Percentiles rank a stretch among this genome's conserved stretches.
phyloP scores from a whole-genome alignment of 2,797 vertebrate genomes.

The Avahi laniger region DNA sequence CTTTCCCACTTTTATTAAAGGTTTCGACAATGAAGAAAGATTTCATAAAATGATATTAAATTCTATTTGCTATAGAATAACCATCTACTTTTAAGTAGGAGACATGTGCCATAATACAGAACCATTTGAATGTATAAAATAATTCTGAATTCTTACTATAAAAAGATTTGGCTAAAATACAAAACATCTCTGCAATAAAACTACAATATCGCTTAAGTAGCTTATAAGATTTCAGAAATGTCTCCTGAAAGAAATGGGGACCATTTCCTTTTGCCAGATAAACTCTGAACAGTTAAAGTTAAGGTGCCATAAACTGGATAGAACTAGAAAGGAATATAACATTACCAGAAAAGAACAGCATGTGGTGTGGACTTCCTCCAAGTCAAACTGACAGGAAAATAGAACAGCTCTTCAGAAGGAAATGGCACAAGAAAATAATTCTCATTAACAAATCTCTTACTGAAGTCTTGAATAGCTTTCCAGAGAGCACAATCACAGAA shows the following conservation, averaged over 20 bases:
- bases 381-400: neutral
- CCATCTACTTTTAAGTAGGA: neutral
- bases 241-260: neutral
- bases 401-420: neutral
- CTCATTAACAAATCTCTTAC: neutral
- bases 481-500: constrained; percentile 18
- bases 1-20: constrained; percentile 42
- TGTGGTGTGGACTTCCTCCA: neutral
- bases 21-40: neutral
- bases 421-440: neutral
- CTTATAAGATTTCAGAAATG: neutral
- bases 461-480: neutral
- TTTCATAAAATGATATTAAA: constrained; percentile 26
- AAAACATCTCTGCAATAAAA: constrained; percentile 31
- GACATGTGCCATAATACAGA: neutral
- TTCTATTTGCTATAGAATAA: constrained; percentile 38
- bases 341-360: neutral
- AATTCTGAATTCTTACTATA: constrained; percentile 17
- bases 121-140: constrained; percentile 9
- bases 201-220: neutral
- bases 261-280: neutral
- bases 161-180: constrained; percentile 38
- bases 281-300: neutral
- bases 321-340: neutral
- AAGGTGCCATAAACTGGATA: neutral